Evolutionary conservation across 1,140 invertebrate genomes (phyloP).

Genomic region (Leptestheria dahalacensis): DNA sequence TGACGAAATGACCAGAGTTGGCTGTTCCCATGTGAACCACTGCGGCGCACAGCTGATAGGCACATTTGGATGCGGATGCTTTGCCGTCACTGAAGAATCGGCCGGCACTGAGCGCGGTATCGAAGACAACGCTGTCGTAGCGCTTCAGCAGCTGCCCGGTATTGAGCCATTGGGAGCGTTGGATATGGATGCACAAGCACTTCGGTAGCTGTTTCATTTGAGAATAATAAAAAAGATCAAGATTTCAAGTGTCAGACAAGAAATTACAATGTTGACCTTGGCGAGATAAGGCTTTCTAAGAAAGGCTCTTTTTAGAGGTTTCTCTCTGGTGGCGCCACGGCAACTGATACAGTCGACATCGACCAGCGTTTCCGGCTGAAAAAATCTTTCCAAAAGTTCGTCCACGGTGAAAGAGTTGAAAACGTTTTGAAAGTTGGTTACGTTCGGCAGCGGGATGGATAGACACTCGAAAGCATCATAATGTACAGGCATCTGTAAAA

Average conservation of each 20-base stretch:
- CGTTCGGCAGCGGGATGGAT: slow-evolving; percentile 51
- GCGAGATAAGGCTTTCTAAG: slow-evolving; percentile 72
- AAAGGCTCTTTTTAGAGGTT: slow-evolving; percentile 28
- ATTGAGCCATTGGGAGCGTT: slow-evolving; percentile 63
- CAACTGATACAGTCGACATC: slow-evolving; percentile 72
- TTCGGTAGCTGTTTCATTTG: slow-evolving; percentile 44
- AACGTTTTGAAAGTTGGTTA: slow-evolving; percentile 27
- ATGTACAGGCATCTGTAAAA: slow-evolving; percentile 59
- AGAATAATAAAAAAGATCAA: slow-evolving; percentile 16
- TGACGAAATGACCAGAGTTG: slow-evolving; percentile 79
- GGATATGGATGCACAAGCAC: slow-evolving; percentile 73
- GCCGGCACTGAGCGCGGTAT: slow-evolving; percentile 62
- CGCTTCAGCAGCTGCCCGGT: slow-evolving; percentile 60
- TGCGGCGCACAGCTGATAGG: slow-evolving; percentile 61
- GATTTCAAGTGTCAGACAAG: slow-evolving; percentile 4
- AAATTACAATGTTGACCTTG: slow-evolving; percentile 41
- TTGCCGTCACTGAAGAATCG: slow-evolving; percentile 39
- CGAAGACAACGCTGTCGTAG: slow-evolving; percentile 69
- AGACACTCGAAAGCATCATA: slow-evolving; percentile 83
- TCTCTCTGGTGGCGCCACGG: slow-evolving; percentile 31
- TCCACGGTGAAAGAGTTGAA: slow-evolving; percentile 41
- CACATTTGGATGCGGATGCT: slow-evolving; percentile 27
- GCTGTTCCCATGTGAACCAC: slow-evolving; percentile 78
- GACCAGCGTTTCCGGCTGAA: slow-evolving; percentile 62
- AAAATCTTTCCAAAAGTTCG: slow-evolving; percentile 59